A percentile compares a stretch with the other conserved stretches of the same genome.
These are phyloP conservation scores for Dasysyrphus tricinctus DNA, from an alignment of 2,888 invertebrate species.

Conservation along the genomic window DNA sequence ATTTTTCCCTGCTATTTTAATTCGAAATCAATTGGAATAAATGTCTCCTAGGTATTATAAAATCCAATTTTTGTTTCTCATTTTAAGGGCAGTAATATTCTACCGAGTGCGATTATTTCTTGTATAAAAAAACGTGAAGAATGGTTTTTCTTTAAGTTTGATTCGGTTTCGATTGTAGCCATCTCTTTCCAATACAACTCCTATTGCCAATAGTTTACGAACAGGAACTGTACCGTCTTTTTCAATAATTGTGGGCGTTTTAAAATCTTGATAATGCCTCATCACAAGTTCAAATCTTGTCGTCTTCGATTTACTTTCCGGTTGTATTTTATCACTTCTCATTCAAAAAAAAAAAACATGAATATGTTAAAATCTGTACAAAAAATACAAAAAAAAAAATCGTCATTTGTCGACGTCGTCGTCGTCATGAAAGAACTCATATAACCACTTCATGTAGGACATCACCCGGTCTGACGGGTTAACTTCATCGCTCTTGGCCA, in stretches of 20 bases:
- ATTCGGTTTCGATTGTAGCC: not conserved
- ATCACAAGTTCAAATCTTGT: conserved; percentile 50
- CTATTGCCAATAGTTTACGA: not conserved
- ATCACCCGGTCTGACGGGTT: conserved; percentile 73
- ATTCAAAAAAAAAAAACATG: conserved; percentile 39
- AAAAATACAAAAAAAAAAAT: conserved; percentile 39
- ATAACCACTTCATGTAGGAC: conserved; percentile 64
- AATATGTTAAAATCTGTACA: conserved; percentile 46
- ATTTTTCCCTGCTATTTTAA: too few relatives aligned
- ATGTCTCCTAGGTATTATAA: too few relatives aligned
- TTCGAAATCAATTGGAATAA: too few relatives aligned
- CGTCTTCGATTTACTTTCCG: conserved; percentile 28
- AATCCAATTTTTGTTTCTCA: too few relatives aligned
- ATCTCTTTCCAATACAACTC: not conserved
- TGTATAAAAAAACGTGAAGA: too few relatives aligned
- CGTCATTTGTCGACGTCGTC: conserved; percentile 65
- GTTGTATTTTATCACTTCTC: conserved; percentile 42
- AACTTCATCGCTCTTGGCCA: conserved; percentile 48
- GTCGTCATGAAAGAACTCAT: conserved; percentile 62
- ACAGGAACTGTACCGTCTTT: conserved; percentile 32
- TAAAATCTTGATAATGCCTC: conserved; percentile 53
- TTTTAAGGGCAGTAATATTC: too few relatives aligned
- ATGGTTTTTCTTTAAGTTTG: too few relatives aligned
- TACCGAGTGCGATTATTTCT: too few relatives aligned
- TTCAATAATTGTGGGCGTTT: conserved; percentile 46